Base-by-base conservation (phyloP, 2,113 vertebrate species). In the Poecilia latipinna region DNA sequence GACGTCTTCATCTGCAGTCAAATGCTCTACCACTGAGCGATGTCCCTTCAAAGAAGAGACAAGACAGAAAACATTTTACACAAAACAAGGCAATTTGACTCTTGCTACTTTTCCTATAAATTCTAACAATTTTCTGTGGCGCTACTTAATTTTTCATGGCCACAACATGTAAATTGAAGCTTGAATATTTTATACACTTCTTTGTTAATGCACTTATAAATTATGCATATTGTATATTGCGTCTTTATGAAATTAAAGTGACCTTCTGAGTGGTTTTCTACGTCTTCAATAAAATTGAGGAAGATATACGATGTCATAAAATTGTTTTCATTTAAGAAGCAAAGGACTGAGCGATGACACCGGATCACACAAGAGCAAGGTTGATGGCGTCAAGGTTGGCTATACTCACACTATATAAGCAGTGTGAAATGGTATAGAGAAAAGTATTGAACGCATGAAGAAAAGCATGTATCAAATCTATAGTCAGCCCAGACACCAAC, bases 1-100 rank as follows among this genome's bases (percentile, higher is more conserved):
- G 94, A 96, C 94, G 93, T 95, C 86, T 95, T 95, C 94, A 95
- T 92, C 94, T 95, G 93, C 93, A 95, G 94, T 95, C 93, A 96
- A 96, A 96, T 93, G 92, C 95, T 95, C 94, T 51, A 51, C 12
- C 2, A 13, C 12, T 12, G 11, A 42, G 2, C 3, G 0, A 42
- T 42, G 39, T 42, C 13, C 3, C 13, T 42, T 42, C 12, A 42
- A 15, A 42, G 39, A 42, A 42, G 39, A 42, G 39, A 42, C 13
- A 17, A 51, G 13, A 51, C 17, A 17, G 44, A 51, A 51, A 42
- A 51, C 17, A 6, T 51, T 51, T 51, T 19, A 51, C 44, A 15
- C 19, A 8, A 22, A 51, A 17, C 48, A 22, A 51, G 19, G 22
- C 19, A 5, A 51, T 19, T 22, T 51, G 48, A 17, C 13, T 51